A percentile compares a stretch with the other conserved stretches of the same genome.
These are phyloP conservation scores for Aplochiton taeniatus DNA, from an alignment of 2,797 vertebrate genomes.

Conservation along the genomic window DNA sequence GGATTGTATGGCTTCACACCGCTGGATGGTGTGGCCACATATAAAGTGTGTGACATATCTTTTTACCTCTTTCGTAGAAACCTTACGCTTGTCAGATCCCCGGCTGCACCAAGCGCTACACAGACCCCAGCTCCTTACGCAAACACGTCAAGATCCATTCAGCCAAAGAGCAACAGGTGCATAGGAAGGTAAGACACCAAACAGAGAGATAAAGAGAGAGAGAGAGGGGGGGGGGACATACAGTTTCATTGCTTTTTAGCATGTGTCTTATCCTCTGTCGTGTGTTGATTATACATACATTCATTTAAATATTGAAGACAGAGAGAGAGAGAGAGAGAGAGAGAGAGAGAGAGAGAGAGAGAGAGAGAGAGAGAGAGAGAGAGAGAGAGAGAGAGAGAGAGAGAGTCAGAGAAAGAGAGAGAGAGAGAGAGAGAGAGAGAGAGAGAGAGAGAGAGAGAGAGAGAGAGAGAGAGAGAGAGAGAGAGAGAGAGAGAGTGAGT, in stretches of 20 bases:
- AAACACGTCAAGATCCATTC: conserved; percentile 99
- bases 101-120: conserved; percentile 97
- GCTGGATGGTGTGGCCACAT: background rate
- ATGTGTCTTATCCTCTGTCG: too few species aligned
- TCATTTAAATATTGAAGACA: background rate
- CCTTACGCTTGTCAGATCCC: conserved; percentile 98
- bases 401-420: background rate
- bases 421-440: background rate
- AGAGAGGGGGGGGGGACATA: background rate
- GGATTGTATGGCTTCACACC: background rate
- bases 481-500: background rate
- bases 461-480: background rate
- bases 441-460: background rate
- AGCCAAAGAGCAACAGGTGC: conserved; percentile 95
- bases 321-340: background rate
- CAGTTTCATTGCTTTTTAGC: too few species aligned
- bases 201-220: background rate
- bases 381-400: background rate
- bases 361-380: background rate
- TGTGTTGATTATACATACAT: too few species aligned
- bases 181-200: conserved; percentile 88
- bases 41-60: background rate
- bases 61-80: conserved; percentile 76
- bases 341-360: background rate
- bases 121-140: conserved; percentile 96